Base-by-base conservation (phyloP, 2,797 vertebrate species). In the Tangara arthus region DNA sequence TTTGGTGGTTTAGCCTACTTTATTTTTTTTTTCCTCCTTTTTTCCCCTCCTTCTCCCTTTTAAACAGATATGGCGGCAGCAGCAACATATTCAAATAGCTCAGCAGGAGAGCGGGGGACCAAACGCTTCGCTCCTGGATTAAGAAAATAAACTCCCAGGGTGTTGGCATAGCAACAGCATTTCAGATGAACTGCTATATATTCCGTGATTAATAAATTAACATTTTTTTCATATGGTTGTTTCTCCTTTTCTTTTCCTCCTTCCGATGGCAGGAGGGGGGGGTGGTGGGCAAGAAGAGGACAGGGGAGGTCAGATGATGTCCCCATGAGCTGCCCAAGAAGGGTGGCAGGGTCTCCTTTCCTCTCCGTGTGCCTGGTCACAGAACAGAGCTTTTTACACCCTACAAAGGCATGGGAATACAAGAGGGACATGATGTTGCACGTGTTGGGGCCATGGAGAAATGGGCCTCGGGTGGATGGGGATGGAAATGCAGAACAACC, bases 61-160 rank as follows among this genome's bases (percentile, higher is more conserved):
- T 97, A 96, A 94, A 97, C 96, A 97, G 94, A 98, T 98, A 98
- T 98, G 49, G 96, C 35, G 68, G 96, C 85, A 87, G 97, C 95
- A 94, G 96, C 93, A 97, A 97, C 96, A 83, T 98, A 98, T 98
- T 98, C 98, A 98, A 98, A 98, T 97, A 98, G 90, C 98, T 98
- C 98, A 98, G 98, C 98, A 97, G 98, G 98, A 97, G 97, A 98
- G 97, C 98, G 85, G 98, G 98, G 98, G 98, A 98, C 99, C 98
- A 98, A 98, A 98, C 98, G 98, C 98, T 98, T 98, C 98, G 97
- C 98, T 98, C 98, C 97, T 97, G 98, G 98, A 99, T 99, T 99
- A 99, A 98, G 98, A 99, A 99, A 99, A 99, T 99, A 98, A 99
- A 99, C 98, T 99, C 99, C 98, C 98, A 98, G 98, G 98, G 98